phyloP scores from a whole-genome alignment of 2,113 vertebrate genomes.

The Steatornis caripensis region DNA sequence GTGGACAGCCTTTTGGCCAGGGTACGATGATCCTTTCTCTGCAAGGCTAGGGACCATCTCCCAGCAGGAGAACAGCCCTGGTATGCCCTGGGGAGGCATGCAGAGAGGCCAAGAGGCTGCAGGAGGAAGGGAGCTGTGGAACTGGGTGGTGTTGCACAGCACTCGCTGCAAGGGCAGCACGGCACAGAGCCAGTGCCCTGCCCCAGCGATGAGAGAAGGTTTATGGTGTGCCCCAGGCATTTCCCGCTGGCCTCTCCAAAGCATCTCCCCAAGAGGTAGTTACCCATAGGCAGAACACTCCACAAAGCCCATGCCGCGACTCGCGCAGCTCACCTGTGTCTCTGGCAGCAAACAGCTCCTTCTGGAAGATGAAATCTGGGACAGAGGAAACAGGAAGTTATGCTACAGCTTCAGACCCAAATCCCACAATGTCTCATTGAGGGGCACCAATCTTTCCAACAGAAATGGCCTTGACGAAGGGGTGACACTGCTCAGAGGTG shows the following conservation, averaged over 20 bases:
- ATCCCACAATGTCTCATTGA: background rate
- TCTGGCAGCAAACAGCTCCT: constrained; percentile 28
- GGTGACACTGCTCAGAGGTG: background rate
- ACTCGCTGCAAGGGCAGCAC: background rate
- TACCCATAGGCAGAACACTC: background rate
- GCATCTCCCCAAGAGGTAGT: background rate
- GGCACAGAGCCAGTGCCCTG: background rate
- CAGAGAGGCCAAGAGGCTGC: background rate
- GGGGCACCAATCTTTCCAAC: background rate
- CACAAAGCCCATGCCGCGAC: accelerated
- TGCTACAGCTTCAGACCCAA: background rate
- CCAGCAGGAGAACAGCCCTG: background rate
- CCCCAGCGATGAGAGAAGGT: background rate
- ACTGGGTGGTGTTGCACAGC: accelerated
- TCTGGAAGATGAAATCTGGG: constrained; percentile 40
- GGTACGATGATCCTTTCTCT: background rate
- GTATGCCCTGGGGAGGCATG: accelerated
- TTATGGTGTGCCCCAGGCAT: background rate
- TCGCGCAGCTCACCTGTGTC: background rate
- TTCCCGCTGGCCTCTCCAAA: background rate
- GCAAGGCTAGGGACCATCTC: background rate
- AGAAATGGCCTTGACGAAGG: background rate
- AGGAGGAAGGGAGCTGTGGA: background rate
- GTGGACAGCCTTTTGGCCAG: background rate
- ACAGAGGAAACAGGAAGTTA: background rate